Conservation (phyloP, 2,888 invertebrate genomes). For the Harpalus rubripes region DNA sequence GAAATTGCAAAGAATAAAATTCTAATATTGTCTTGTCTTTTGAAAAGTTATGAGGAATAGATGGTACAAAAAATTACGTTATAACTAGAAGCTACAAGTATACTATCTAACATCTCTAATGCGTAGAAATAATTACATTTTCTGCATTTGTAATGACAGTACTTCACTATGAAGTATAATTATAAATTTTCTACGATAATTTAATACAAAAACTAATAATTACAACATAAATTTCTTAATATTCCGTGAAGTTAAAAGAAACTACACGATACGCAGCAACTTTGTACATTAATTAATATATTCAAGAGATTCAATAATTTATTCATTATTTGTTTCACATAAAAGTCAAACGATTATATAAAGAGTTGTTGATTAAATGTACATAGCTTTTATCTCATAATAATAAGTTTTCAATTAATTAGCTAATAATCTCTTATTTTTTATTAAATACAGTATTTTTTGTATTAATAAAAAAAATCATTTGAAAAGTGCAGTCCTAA, state of each 20-base stretch:
- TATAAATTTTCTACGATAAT: not conserved
- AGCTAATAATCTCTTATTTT: too few relatives aligned
- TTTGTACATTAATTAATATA: not conserved
- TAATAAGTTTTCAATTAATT: too few relatives aligned
- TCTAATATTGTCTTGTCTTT: too few relatives aligned
- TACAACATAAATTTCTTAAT: not conserved
- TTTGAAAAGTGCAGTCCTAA: too few relatives aligned
- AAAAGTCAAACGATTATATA: not conserved
- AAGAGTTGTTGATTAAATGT: not conserved
- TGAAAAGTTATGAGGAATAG: too few relatives aligned
- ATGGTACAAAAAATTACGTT: too few relatives aligned
- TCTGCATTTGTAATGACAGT: not conserved
- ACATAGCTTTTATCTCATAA: not conserved
- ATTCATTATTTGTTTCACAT: not conserved
- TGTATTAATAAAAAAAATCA: too few relatives aligned
- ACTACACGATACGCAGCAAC: not conserved
- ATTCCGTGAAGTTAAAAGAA: not conserved
- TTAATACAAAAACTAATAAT: not conserved
- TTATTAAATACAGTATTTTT: too few relatives aligned
- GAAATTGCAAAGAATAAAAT: too few relatives aligned
- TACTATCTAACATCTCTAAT: not conserved
- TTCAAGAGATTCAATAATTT: not conserved
- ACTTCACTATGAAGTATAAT: not conserved
- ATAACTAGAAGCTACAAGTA: too few relatives aligned
- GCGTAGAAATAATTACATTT: not conserved